Base-by-base conservation (phyloP, 1,140 invertebrate species). In the Lutraria rhynchaena region DNA sequence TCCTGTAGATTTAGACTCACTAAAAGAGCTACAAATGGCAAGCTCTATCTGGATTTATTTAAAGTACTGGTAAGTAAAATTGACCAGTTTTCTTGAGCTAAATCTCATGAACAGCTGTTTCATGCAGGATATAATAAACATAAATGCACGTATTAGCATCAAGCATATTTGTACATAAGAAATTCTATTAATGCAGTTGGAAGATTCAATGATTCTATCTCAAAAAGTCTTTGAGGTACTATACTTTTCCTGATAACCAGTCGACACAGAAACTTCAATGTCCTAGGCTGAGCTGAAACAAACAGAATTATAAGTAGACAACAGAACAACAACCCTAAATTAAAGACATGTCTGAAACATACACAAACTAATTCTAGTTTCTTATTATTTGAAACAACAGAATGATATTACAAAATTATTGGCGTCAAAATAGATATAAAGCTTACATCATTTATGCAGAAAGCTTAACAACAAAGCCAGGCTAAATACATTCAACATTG, bases 251-350 rank as follows among this genome's bases (percentile, higher is more conserved):
- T 65, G 22, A 88, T 82, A 19, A 58, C 49, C 33, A 81, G 70
- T 31, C 87, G 55, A 65, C 85, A 87, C 49, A 78, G 69, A 37
- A 84, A 71, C 33, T 61, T 83, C 24, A 88, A 55, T 44, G 33
- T 33, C 33, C 69, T 57, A 41, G 84, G 83, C 29, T 76, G 74
- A 67, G 31, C 87, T 88, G 70, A n/a, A 82, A 76, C 71, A 29
- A 71, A 17, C 13, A 35, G 31, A 31, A 33, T 33, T 33, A 61
- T 19, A 37, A 71, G 53, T 22, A 51, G 19, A 55, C 1, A 70
- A 60, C 19, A 41, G 31, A 33, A 17, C 15, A 0, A 41, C 24
- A 29, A n/a, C 17, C 22, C 22, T 49, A 24, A 5, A 22, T n/a
- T 70, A 24, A 3, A 46, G 7, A 61, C 24, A 11, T 19, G 11